These are phyloP conservation scores for Lophius piscatorius DNA, from an alignment of 2,113 vertebrate species.

Conservation along the genomic window DNA sequence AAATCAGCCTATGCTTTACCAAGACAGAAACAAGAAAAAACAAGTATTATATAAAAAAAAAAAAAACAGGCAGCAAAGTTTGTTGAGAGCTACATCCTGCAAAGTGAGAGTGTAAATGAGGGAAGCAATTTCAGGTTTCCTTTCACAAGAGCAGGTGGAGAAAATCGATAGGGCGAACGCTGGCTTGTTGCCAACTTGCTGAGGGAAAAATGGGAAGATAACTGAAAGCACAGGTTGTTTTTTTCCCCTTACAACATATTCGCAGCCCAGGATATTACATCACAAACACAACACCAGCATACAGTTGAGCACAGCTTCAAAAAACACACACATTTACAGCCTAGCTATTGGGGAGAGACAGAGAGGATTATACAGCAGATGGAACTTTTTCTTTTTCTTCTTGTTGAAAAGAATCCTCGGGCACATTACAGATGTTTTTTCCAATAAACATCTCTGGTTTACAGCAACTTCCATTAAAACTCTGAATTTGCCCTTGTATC, in stretches of 20 bases:
- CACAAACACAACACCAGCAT: constrained; percentile 43
- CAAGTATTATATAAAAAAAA: constrained; percentile 62
- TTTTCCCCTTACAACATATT: constrained; percentile 6
- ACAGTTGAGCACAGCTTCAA: constrained; percentile 1
- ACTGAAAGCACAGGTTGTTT: constrained; percentile 57
- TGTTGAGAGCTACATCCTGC: constrained; percentile 51
- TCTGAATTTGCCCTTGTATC: no score
- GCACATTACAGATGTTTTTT: constrained; percentile 80
- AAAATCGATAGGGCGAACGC: constrained; percentile 69
- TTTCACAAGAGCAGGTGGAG: constrained; percentile 64
- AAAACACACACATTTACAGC: constrained; percentile 17
- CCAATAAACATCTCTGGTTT: no score
- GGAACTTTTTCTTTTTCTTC: constrained; percentile 9
- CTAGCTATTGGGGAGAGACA: constrained; percentile 1
- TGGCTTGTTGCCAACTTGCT: constrained; percentile 67
- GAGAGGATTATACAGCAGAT: constrained; percentile 15
- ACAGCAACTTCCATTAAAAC: no score
- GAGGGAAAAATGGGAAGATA: constrained; percentile 62
- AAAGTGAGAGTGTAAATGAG: constrained; percentile 47
- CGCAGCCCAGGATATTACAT: constrained; percentile 54
- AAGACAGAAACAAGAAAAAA: constrained; percentile 18
- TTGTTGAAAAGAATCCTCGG: constrained; percentile 31
- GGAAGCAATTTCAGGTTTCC: constrained; percentile 68
- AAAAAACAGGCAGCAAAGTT: constrained; percentile 64
- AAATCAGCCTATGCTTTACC: constrained; percentile 35